Percentiles rank a stretch among this genome's conserved stretches.
phyloP scores from a whole-genome alignment of 2,113 vertebrate genomes.

The Thryonomys swinderianus region DNA sequence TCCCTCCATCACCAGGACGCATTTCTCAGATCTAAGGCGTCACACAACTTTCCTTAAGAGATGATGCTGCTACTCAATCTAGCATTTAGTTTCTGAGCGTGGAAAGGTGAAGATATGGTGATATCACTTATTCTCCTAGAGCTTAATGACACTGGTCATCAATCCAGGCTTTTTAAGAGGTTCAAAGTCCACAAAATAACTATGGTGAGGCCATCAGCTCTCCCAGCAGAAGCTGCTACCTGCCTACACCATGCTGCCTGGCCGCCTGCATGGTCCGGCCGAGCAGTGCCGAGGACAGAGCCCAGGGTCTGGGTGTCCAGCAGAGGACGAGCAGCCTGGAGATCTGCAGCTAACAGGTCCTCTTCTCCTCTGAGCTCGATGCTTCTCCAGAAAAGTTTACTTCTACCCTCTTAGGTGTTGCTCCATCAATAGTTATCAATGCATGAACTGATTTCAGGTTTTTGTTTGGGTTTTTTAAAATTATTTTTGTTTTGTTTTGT shows the following conservation, averaged over 20 bases:
- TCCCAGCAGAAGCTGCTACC: fast-evolving
- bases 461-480: background rate
- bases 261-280: fast-evolving
- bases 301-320: too few relatives aligned
- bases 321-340: background rate
- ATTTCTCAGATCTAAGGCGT: background rate
- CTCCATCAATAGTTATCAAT: background rate
- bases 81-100: background rate
- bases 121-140: background rate
- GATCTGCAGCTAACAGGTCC: background rate
- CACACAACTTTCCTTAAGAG: background rate
- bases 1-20: background rate
- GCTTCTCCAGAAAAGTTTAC: background rate
- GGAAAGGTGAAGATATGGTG: background rate
- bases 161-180: background rate
- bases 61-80: background rate
- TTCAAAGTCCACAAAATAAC: background rate
- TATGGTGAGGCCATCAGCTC: background rate
- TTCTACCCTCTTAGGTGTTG: background rate
- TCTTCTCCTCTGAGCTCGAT: background rate
- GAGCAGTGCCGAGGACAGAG: too few relatives aligned
- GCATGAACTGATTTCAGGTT: background rate
- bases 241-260: fast-evolving
- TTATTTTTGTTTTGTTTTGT: too few relatives aligned
- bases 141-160: background rate